A percentile compares a stretch with the other conserved stretches of the same genome.
phyloP scores from a whole-genome alignment of 1,140 invertebrate genomes.

The Zophobas atratus region DNA sequence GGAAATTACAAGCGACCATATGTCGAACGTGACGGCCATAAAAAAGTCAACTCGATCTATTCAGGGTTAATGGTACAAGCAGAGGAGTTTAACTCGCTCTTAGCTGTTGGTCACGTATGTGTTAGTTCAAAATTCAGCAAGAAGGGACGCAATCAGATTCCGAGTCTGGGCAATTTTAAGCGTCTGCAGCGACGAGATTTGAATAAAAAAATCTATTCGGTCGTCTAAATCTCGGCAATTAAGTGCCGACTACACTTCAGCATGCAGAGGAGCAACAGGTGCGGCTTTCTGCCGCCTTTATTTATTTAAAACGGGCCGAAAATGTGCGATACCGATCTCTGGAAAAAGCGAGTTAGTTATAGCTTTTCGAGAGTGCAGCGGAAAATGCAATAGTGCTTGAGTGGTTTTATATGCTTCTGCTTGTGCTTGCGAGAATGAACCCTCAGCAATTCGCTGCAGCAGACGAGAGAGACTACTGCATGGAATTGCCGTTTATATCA shows the following conservation, averaged over 20 bases:
- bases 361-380: neutral
- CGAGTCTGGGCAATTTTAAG: neutral
- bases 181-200: conserved; percentile 9
- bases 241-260: neutral
- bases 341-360: neutral
- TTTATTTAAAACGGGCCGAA: conserved; percentile 14
- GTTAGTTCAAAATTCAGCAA: conserved; percentile 20
- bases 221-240: conserved; percentile 18
- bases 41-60: conserved; percentile 44
- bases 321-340: neutral
- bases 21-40: conserved; percentile 46
- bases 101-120: conserved; percentile 24
- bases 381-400: neutral
- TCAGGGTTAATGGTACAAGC: conserved; percentile 42
- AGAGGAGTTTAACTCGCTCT: conserved; percentile 29
- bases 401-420: conserved; percentile 12
- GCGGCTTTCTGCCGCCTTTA: conserved; percentile 12
- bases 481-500: conserved; percentile 26
- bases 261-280: conserved; percentile 19
- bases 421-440: neutral
- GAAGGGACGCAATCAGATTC: conserved; percentile 20
- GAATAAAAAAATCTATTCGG: conserved; percentile 29
- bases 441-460: conserved; percentile 11
- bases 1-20: conserved; percentile 46
- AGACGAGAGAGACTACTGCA: conserved; percentile 5